phyloP scores from a whole-genome alignment of 2,888 invertebrate genomes.

The Chloroclystis v-ata region DNA sequence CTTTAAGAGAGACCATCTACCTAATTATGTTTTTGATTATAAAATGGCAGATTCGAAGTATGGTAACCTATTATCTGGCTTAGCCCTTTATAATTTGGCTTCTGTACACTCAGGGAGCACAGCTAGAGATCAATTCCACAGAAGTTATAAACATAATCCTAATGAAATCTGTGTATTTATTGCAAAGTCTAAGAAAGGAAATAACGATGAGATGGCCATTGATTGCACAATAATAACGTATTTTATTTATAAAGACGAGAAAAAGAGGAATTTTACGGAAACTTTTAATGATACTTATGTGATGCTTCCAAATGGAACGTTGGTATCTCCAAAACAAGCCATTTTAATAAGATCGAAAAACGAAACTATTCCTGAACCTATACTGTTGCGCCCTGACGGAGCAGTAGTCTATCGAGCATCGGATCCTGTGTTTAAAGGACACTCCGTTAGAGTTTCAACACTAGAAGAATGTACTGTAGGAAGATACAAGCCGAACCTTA shows the following conservation, averaged over 20 bases:
- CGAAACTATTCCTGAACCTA: background rate
- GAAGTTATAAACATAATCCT: background rate
- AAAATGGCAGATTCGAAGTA: slow-evolving; percentile 8
- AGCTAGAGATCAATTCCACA: slow-evolving; percentile 1
- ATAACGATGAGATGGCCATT: slow-evolving; percentile 12
- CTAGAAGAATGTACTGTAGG: background rate
- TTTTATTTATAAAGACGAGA: slow-evolving; percentile 7
- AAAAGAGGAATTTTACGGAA: background rate
- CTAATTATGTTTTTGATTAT: slow-evolving; percentile 10
- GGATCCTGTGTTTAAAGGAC: background rate
- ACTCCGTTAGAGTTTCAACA: background rate
- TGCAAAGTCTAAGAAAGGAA: slow-evolving; percentile 1
- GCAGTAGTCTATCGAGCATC: slow-evolving; percentile 2
- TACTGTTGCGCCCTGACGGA: slow-evolving; percentile 2
- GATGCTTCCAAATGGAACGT: slow-evolving; percentile 12
- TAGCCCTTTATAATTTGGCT: slow-evolving; percentile 14
- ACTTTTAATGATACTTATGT: background rate
- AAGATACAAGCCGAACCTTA: background rate
- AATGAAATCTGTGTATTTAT: slow-evolving; percentile 13
- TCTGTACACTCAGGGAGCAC: background rate
- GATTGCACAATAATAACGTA: slow-evolving; percentile 8
- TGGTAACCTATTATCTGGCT: slow-evolving; percentile 7
- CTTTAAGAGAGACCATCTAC: slow-evolving; percentile 5
- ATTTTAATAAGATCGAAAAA: background rate
- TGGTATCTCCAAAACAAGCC: slow-evolving; percentile 1